Conservation (phyloP, 2,888 invertebrate genomes). For the Pharmacophagus antenor region DNA sequence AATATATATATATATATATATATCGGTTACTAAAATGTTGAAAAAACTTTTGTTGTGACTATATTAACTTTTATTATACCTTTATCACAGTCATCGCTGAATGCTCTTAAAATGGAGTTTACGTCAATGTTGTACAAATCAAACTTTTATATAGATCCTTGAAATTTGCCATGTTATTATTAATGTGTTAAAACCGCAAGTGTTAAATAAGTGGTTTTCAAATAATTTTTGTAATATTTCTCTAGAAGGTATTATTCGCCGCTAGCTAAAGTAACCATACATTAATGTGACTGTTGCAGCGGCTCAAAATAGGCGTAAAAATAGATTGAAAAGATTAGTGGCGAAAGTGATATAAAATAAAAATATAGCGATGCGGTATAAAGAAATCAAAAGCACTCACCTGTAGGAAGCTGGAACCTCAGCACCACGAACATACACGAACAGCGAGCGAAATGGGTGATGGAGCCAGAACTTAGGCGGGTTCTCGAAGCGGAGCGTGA, state of each 20-base stretch:
- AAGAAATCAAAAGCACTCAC: no score
- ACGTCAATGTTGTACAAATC: slow-evolving; percentile 5
- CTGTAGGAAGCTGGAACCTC: no score
- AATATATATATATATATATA: neutral
- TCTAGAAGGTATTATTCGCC: no score
- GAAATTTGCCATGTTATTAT: slow-evolving; percentile 1
- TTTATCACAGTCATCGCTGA: slow-evolving; percentile 13
- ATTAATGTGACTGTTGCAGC: neutral
- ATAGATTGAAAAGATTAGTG: no score
- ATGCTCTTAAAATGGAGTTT: neutral
- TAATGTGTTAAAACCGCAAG: neutral
- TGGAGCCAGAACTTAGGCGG: no score
- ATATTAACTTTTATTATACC: slow-evolving; percentile 10
- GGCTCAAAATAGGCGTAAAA: no score
- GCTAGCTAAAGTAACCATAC: neutral
- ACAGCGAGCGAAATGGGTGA: no score
- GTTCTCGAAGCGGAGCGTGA: no score
- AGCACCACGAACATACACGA: no score
- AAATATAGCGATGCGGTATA: no score
- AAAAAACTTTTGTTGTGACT: neutral
- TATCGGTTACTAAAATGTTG: neutral
- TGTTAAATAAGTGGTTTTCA: slow-evolving; percentile 15
- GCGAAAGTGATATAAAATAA: no score
- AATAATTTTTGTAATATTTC: neutral
- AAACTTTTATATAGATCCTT: slow-evolving; percentile 8